Base-by-base conservation (phyloP, 2,797 vertebrate species). In the Scarus forsteni region DNA sequence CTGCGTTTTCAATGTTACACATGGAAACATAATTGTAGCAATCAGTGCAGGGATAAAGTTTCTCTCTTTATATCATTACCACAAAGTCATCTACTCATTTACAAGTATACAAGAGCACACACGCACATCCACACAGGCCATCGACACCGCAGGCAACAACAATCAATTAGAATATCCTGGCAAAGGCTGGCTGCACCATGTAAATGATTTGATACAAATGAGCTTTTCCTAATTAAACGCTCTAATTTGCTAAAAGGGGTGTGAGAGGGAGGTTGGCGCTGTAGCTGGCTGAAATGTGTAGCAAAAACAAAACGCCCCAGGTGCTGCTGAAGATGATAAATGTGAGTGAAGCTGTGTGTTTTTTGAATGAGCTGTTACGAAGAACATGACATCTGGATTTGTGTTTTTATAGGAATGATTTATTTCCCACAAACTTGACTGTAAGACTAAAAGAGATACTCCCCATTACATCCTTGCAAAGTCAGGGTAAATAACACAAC, bases 191-290 rank as follows among this genome's bases (percentile, higher is more conserved):
- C 84, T 92, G 88, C 89, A 88, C 88, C 89, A 92, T 91, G 89
- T 91, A 93, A 92, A 93, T 93, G 84, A 89, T 92, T 90, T 92
- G 90, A 93, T 94, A 92, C 91, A 94, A 94, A 94, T 92, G 84
- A 93, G 90, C 87, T 89, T 92, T 92, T 89, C 85, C 92, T 93
- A 94, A 94, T 95, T 92, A 93, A 93, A 93, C 81, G 78, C 83
- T 90, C 90, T 92, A 85, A 91, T 93, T 93, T 90, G 90, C 88
- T 91, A 90, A 94, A 93, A 90, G 85, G 83, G 85, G 89, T 89
- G 89, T 87, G 86, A 88, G 79, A 85, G 71, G 75, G 76, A 82
- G 78, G 76, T 27, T 85, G 79, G 77, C 39, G 51, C 64, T 43
- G 51, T 62, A 82, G 61, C 81, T 75, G 73, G 73, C 77, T 84